Base-by-base conservation (phyloP, 2,797 vertebrate genomes). In the Notoglanidium macrostoma region DNA sequence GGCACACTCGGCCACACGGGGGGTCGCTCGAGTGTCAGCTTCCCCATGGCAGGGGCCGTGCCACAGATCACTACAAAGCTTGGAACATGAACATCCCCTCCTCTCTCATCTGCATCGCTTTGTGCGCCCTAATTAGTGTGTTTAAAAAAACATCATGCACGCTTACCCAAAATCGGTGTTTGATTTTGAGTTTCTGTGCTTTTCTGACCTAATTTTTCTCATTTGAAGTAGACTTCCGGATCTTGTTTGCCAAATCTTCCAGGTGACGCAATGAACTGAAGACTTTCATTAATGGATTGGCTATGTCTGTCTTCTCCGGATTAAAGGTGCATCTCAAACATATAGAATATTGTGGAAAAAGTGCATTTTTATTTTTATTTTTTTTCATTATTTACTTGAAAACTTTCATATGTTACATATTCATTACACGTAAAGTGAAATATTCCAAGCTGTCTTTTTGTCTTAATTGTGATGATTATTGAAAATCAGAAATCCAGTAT, bases 51-150 rank as follows among this genome's bases (percentile, higher is more conserved):
- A 81, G 61, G 7, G 15, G 46, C 73, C 65, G 15, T 81, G 85
- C 57, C 67, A 72, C 68, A 7, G 87, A 86, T 80, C 81, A 76
- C 55, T 76, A 87, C 84, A 78, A 91, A 87, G 80, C 84, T 74
- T 59, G 76, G 21, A 85, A 73, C 68, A 57, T n/a, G 70, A 68
- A 29, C 63, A 23, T 77, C 57, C 49, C 80, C 84, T 29, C 80
- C 84, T 68, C 63, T 29, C 76, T 87, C 65, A 81, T 70, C 82
- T 86, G 40, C 70, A 32, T 74, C 78, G 26, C 55, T 87, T 87
- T 87, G 83, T 87, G 74, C 32, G 70, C 46, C 32, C 80, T 89
- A 89, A 89, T 89, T 83, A 86, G 21, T 46, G n/a, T 29, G 85
- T 76, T 81, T 68, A 51, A 82, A 84, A 81, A 83, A 85, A 78